Evolutionary conservation across 2,113 vertebrate genomes (phyloP), one percentile per base, ranked within the genome.

Genomic region (Notarius quadriscutis): DNA sequence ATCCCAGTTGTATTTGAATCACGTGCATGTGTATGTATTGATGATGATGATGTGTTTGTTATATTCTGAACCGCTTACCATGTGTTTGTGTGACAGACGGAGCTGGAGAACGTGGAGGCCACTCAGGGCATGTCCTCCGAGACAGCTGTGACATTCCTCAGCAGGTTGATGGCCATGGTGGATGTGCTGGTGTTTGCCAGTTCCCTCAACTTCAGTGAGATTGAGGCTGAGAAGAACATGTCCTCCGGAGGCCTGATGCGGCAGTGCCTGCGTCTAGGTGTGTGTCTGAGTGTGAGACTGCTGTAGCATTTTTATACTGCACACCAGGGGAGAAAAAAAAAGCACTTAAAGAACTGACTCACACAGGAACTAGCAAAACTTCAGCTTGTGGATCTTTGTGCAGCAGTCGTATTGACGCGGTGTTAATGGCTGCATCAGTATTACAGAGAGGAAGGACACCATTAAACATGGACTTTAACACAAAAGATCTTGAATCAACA

Each of bases 171-270:
- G 98, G 97, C 98, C 85, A 99, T 99, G 98, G 98, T 99, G 86
- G 98, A 99, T 86, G 98, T 99, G 0, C 94, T 99, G 86, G 98
- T 99, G 77, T 99, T 99, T 84, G 98, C 98, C 94, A 99, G 98
- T 85, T 99, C 98, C 72, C 96, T 99, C 88, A 99, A 99, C 95
- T 99, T 99, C 92, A 99, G 98, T 90, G 98, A 99, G 93, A 99
- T 99, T 77, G 98, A 99, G 95, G 98, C 98, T 8, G 98, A 99
- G 93, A 99, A 99, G 93, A 99, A 99, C 93, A 99, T 99, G 98
- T 99, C 98, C 48, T 99, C 98, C 72, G 98, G 98, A 89, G 98
- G 98, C 14, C 94, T 99, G 89, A 99, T 99, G 98, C 96, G 98
- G 83, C 98, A 99, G 88, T 99, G 98, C 93, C 96, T 99, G 84